Evolutionary conservation across 2,797 vertebrate genomes (phyloP).

Genomic region (Falco novaeseelandiae): DNA sequence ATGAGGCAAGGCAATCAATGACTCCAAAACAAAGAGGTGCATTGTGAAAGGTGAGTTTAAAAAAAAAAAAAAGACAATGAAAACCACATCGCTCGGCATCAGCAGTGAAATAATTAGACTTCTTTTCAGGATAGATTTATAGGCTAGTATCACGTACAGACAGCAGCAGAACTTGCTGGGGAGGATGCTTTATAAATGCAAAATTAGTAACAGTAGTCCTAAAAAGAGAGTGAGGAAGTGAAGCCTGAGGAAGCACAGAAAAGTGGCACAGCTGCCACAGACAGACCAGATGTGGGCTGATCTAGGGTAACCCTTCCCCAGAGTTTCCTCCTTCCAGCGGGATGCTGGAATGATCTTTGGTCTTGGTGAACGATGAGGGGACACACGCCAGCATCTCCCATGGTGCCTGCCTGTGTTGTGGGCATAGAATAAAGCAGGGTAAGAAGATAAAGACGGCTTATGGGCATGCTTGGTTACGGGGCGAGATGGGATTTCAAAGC

Average conservation of each 20-base stretch:
- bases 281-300: neutral
- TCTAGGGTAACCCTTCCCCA: neutral
- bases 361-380: neutral
- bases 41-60: neutral
- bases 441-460: neutral
- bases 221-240: neutral
- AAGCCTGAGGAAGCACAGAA: neutral
- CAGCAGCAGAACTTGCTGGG: neutral
- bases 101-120: neutral
- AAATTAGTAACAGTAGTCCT: neutral
- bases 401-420: rapidly evolving
- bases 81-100: neutral
- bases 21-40: neutral
- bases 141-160: neutral
- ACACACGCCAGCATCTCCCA: neutral
- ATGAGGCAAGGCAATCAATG: neutral
- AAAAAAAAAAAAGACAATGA: neutral
- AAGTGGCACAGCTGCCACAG: neutral
- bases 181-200: neutral
- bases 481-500: neutral
- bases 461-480: neutral
- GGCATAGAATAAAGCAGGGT: neutral
- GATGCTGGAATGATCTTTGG: neutral
- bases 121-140: neutral
- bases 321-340: neutral